These are phyloP conservation scores for Chrysodeixis includens DNA, from an alignment of 2,888 invertebrate species.

Conservation along the genomic window DNA sequence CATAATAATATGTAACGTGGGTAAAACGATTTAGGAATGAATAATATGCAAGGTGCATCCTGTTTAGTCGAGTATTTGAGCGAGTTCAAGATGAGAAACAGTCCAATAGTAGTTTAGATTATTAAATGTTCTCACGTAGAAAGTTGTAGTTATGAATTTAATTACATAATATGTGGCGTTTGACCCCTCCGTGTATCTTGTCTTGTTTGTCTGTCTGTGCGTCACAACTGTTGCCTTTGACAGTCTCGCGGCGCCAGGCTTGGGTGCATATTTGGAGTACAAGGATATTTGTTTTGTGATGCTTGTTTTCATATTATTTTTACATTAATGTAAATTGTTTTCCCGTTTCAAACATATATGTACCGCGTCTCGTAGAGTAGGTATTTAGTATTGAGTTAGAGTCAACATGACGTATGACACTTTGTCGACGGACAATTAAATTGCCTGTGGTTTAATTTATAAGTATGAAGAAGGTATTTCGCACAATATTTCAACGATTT, in stretches of 20 bases:
- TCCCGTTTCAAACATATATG: neutral
- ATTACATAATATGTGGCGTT: slow-evolving; percentile 67
- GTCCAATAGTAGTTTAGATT: slow-evolving; percentile 41
- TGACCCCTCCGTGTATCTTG: slow-evolving; percentile 52
- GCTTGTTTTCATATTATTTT: neutral
- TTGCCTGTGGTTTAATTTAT: too few species aligned
- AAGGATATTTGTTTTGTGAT: neutral
- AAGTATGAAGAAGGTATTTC: too few species aligned
- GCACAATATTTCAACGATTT: too few species aligned
- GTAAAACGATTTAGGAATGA: too few species aligned
- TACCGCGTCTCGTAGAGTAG: neutral
- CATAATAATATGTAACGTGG: too few species aligned
- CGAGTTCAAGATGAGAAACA: neutral
- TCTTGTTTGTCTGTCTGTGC: slow-evolving; percentile 56
- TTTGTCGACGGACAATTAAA: too few species aligned
- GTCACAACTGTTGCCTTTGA: slow-evolving; percentile 57
- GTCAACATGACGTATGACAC: too few species aligned
- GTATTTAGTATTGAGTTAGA: too few species aligned
- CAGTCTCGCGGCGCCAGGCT: slow-evolving; percentile 33
- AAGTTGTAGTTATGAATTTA: slow-evolving; percentile 60
- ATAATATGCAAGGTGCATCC: too few species aligned
- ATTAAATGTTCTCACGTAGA: slow-evolving; percentile 57
- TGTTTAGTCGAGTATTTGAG: neutral
- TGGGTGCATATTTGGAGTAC: slow-evolving; percentile 19
- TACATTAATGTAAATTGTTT: neutral